Evolutionary conservation across 2,888 invertebrate species (phyloP).

Genomic region (Hirtodrosophila alboralis): DNA sequence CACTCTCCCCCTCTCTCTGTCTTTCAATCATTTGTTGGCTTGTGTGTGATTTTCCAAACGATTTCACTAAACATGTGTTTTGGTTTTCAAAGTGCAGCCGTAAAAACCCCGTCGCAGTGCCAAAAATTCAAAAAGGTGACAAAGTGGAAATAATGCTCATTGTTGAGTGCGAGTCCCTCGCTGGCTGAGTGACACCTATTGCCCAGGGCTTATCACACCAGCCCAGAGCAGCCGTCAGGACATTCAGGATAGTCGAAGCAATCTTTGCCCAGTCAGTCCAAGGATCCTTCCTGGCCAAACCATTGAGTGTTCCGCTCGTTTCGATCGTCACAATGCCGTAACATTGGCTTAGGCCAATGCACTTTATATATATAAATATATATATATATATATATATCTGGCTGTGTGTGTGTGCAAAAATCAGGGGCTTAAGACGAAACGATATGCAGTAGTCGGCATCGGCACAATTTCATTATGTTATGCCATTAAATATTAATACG

Average conservation of each 20-base stretch:
- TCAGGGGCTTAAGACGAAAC: slow-evolving; percentile 56
- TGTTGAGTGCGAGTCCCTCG: slow-evolving; percentile 53
- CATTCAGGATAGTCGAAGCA: slow-evolving; percentile 11
- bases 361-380: background rate
- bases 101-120: slow-evolving; percentile 63
- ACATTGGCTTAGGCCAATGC: slow-evolving; percentile 68
- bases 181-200: slow-evolving; percentile 51
- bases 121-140: slow-evolving; percentile 71
- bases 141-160: slow-evolving; percentile 80
- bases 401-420: slow-evolving; percentile 58
- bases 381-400: background rate
- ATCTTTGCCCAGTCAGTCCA: background rate
- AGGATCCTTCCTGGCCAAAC: slow-evolving; percentile 21
- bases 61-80: slow-evolving; percentile 77
- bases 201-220: slow-evolving; percentile 59
- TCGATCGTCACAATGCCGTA: slow-evolving; percentile 67
- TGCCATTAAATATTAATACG: slow-evolving; percentile 69
- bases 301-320: slow-evolving; percentile 20
- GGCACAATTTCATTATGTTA: slow-evolving; percentile 73
- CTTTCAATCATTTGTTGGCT: background rate
- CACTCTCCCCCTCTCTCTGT: background rate
- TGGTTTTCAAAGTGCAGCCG: slow-evolving; percentile 69
- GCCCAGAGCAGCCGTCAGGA: slow-evolving; percentile 16
- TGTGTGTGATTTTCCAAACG: slow-evolving; percentile 72
- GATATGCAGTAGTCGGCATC: slow-evolving; percentile 38